Percentiles rank a stretch among this genome's conserved stretches.
Evolutionary conservation across 2,888 invertebrate species (phyloP).

Genomic region (Mesopsocus fuscifrons): DNA sequence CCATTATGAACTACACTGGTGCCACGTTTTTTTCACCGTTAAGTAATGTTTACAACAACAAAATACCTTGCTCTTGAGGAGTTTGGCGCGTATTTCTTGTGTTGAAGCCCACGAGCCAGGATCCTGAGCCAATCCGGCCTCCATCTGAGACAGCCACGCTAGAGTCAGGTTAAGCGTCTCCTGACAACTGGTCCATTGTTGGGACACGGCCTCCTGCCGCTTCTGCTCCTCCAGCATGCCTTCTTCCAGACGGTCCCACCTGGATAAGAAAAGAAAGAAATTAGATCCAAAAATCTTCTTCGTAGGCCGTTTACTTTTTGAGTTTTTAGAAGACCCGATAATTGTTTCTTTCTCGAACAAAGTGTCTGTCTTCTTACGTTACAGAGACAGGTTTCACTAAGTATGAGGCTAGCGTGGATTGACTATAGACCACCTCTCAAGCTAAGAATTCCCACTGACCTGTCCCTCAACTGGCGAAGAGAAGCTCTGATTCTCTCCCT

Average conservation of each 20-base stretch:
- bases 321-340: too few relatives aligned
- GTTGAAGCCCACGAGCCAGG: slow-evolving; percentile 54
- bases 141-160: slow-evolving; percentile 73
- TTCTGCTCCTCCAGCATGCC: slow-evolving; percentile 70
- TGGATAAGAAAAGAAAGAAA: slow-evolving; percentile 12
- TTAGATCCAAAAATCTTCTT: too few relatives aligned
- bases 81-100: slow-evolving; percentile 66
- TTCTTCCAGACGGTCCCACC: slow-evolving; percentile 76
- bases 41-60: too few relatives aligned
- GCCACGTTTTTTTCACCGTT: too few relatives aligned
- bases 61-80: slow-evolving; percentile 55
- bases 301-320: too few relatives aligned
- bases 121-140: slow-evolving; percentile 52
- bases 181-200: slow-evolving; percentile 70
- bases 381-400: too few relatives aligned
- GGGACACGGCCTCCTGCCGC: slow-evolving; percentile 59
- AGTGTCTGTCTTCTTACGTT: too few relatives aligned
- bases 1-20: too few relatives aligned
- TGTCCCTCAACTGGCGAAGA: slow-evolving; percentile 55
- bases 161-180: slow-evolving; percentile 66
- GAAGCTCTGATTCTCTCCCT: slow-evolving; percentile 77
- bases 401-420: too few relatives aligned
- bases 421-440: too few relatives aligned
- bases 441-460: too few relatives aligned
- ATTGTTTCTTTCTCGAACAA: too few relatives aligned